These are phyloP conservation scores for Coregonus clupeaformis DNA, from an alignment of 2,113 vertebrate species.

Conservation along the genomic window DNA sequence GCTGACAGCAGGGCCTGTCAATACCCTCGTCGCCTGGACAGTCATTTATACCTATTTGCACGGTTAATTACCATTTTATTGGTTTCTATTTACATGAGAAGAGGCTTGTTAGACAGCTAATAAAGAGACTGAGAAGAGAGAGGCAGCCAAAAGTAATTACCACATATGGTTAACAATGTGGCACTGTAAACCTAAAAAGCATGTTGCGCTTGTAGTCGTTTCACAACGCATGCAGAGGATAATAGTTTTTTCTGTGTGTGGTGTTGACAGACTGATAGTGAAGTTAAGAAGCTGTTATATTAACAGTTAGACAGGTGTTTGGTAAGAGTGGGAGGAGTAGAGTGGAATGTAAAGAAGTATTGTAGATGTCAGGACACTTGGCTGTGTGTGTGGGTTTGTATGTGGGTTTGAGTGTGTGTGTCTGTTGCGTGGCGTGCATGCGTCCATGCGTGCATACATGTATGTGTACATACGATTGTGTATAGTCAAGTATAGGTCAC, in stretches of 20 bases:
- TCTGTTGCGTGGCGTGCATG: background rate
- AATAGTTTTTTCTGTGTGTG: conserved; percentile 58
- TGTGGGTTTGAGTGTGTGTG: background rate
- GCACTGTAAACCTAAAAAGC: conserved; percentile 48
- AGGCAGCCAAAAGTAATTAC: conserved; percentile 72
- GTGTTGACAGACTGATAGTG: conserved; percentile 46
- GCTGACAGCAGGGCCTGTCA: conserved; percentile 50
- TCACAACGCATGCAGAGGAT: conserved; percentile 54
- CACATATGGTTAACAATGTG: conserved; percentile 62
- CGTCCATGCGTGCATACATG: background rate
- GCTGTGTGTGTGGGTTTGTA: conserved; percentile 12
- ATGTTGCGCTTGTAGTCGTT: conserved; percentile 64
- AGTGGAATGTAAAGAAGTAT: conserved; percentile 24
- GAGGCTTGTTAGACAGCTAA: conserved; percentile 70
- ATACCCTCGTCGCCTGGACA: conserved; percentile 62
- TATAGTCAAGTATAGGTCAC: background rate
- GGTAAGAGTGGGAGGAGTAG: conserved; percentile 30
- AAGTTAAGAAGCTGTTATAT: conserved; percentile 52
- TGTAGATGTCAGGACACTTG: conserved; percentile 11
- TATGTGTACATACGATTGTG: background rate
- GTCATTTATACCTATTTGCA: conserved; percentile 73
- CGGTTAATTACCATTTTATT: conserved; percentile 78
- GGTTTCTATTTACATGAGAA: conserved; percentile 70
- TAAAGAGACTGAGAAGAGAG: conserved; percentile 67
- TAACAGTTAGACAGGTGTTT: conserved; percentile 56